Conservation (phyloP, 2,888 invertebrate species). For the Phyto melanocephala region DNA sequence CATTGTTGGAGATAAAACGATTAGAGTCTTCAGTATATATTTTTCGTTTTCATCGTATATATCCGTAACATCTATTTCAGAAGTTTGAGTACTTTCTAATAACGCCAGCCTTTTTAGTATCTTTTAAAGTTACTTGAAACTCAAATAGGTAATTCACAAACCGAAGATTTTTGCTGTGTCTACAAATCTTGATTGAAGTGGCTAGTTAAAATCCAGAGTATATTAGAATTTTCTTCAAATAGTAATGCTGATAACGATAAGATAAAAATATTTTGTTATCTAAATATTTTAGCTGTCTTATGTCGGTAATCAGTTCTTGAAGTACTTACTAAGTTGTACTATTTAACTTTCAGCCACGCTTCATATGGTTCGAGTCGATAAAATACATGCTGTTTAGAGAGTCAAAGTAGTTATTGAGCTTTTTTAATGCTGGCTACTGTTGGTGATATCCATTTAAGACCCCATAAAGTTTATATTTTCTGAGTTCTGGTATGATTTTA, state of each 20-base stretch:
- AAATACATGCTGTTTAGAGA: not conserved
- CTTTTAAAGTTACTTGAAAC: not conserved
- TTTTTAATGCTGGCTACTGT: too few relatives aligned
- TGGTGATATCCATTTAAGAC: too few relatives aligned
- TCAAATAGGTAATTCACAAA: too few relatives aligned
- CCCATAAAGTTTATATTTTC: too few relatives aligned
- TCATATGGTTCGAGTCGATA: not conserved
- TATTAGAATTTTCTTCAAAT: conserved; percentile 7
- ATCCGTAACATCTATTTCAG: not conserved
- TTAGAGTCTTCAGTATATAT: not conserved
- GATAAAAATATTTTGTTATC: too few relatives aligned
- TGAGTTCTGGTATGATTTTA: too few relatives aligned
- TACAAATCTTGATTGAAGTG: conserved; percentile 46
- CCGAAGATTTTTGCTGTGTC: too few relatives aligned
- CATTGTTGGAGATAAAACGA: not conserved
- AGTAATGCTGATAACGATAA: not conserved
- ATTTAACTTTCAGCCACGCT: too few relatives aligned
- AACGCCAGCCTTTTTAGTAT: not conserved
- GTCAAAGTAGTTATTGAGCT: not conserved
- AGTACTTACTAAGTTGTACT: too few relatives aligned
- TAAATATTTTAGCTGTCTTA: too few relatives aligned
- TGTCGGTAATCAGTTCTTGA: too few relatives aligned
- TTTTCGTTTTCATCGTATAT: not conserved
- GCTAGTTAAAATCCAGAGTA: conserved; percentile 28
- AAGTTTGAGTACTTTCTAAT: not conserved